These are phyloP conservation scores for Tetragnatha montana DNA, from an alignment of 2,888 invertebrate genomes.

Conservation along the genomic window DNA sequence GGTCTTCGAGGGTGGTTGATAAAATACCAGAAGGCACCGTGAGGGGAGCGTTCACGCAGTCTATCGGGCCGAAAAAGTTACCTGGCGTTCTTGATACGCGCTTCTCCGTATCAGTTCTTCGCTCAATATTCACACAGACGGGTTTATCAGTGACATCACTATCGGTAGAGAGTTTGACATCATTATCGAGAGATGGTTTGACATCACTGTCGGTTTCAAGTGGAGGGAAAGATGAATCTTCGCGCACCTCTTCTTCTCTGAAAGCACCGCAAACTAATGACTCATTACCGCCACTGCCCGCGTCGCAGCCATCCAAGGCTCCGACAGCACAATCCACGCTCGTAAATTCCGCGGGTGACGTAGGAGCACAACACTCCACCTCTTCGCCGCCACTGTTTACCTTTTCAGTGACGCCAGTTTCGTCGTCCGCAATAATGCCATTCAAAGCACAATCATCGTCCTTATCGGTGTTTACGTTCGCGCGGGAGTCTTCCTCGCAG, in stretches of 20 bases:
- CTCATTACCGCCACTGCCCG: constrained; percentile 9
- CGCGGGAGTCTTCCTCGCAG: not conserved
- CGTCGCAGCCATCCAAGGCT: constrained; percentile 4
- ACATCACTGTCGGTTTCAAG: not conserved
- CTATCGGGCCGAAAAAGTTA: not conserved
- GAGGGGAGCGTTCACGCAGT: not conserved
- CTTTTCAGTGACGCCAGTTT: not conserved
- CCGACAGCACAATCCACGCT: constrained; percentile 25
- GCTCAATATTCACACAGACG: not conserved
- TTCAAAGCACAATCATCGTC: not conserved
- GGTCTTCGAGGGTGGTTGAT: not conserved
- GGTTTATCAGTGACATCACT: not conserved
- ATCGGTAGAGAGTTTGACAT: not conserved
- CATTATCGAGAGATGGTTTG: not conserved
- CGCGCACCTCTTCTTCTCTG: constrained; percentile 11
- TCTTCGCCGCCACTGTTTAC: constrained; percentile 22
- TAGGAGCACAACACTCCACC: constrained; percentile 36
- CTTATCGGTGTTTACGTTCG: not conserved
- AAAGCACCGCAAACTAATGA: not conserved
- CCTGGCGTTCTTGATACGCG: not conserved
- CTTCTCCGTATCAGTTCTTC: not conserved
- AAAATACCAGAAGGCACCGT: not conserved
- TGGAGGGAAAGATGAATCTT: not conserved
- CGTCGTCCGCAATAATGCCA: not conserved
- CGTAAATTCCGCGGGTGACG: constrained; percentile 39